Evolutionary conservation across 2,797 vertebrate genomes (phyloP).

Genomic region (Cuculus canorus): DNA sequence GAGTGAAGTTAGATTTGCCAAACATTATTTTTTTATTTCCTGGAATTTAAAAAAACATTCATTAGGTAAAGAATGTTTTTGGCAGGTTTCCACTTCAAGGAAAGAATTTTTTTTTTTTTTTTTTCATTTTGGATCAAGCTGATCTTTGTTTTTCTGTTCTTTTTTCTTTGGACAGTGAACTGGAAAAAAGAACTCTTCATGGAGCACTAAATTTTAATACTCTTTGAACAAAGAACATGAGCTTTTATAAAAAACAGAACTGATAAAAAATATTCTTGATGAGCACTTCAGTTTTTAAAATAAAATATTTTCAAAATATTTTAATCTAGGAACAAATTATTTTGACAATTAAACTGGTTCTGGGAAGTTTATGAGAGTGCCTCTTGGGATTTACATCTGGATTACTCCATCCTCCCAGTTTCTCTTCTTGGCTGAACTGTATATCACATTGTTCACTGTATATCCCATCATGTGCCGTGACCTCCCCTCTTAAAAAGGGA

Average conservation of each 20-base stretch:
- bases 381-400: background rate
- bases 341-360: background rate
- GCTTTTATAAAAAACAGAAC: background rate
- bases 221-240: background rate
- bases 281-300: background rate
- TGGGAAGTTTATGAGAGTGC: background rate
- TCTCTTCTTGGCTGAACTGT: background rate
- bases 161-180: background rate
- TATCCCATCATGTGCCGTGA: fast-evolving
- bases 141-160: background rate
- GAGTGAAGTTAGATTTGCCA: background rate
- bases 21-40: background rate
- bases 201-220: background rate
- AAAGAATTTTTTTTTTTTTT: background rate
- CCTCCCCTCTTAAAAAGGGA: background rate
- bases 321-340: background rate
- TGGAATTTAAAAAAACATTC: slow-evolving; percentile 25
- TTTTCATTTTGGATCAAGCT: background rate
- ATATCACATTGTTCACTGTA: fast-evolving
- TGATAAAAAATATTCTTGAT: background rate
- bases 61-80: slow-evolving; percentile 23
- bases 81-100: background rate
- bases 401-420: background rate
- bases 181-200: background rate
- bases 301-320: background rate